Evolutionary conservation across 2,113 vertebrate species (phyloP), one percentile per base, ranked within the genome.

Genomic region (Sander lucioperca): DNA sequence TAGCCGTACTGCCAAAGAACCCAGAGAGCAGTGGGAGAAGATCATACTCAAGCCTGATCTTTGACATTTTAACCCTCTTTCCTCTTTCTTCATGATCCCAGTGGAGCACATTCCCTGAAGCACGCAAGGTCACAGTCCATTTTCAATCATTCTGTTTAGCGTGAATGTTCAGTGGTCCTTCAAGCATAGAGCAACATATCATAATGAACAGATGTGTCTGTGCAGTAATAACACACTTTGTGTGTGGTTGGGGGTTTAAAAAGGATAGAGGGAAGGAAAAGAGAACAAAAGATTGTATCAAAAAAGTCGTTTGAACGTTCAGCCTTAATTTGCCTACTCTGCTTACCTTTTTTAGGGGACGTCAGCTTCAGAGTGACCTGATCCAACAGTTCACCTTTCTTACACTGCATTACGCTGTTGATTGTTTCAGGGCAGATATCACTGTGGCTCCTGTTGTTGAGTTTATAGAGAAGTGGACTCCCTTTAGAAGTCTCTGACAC

Each of bases 261-360:
- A 57, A 6, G 2, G 74, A 58, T 64, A 50, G 3, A 45, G 16
- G 1, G 10, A 64, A 70, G 14, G 69, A 51, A 69, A 27, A 27
- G 8, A 68, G 11, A 48, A 10, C 39, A 43, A 43, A 43, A 43
- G 39, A 43, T 33, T 36, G 9, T 14, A 57, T 54, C 2, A 66
- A 58, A 21, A 53, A 30, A 71, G 13, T 64, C 0, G 9, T 30
- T 39, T 56, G 8, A 64, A 72, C 21, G 10, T 57, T 70, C 25
- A 12, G 33, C 43, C 14, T 63, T 43, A 53, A 43, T 36, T 63
- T 58, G 0, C 6, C 21, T 5, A 2, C 12, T 21, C 11, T 53
- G 10, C 83, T 85, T 94, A 99, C 98, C 98, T 96, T 95, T 97
- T 71, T 92, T 94, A 0, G 25, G 23, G 13, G 86, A 50, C 88